Conservation (phyloP, 2,888 invertebrate genomes). For the Hyposoter dolosus region DNA sequence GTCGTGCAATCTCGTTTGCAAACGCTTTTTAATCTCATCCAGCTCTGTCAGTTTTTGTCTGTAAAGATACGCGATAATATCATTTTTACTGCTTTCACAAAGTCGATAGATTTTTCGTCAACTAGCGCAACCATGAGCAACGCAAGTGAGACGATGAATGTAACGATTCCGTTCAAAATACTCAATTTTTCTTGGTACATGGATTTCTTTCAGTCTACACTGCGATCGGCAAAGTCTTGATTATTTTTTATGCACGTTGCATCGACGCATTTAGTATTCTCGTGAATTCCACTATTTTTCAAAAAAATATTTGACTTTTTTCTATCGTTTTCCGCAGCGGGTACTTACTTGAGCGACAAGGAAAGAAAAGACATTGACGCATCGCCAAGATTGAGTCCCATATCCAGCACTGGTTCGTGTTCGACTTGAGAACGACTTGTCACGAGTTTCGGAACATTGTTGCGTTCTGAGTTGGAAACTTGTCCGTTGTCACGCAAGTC, state of each 20-base stretch:
- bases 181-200: not conserved
- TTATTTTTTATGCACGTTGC: not conserved
- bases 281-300: not conserved
- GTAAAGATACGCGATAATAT: conserved; percentile 72
- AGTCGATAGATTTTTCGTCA: not conserved
- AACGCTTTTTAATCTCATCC: conserved; percentile 88
- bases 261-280: not conserved
- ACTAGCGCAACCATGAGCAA: not conserved
- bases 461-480: conserved; percentile 13
- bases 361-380: conserved; percentile 81
- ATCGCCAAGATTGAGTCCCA: conserved; percentile 76
- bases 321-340: not conserved
- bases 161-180: not conserved
- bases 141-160: not conserved
- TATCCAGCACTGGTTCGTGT: conserved; percentile 68
- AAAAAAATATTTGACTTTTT: conserved; percentile 6
- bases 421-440: conserved; percentile 59
- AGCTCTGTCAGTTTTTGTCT: conserved; percentile 88
- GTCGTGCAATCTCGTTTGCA: conserved; percentile 86
- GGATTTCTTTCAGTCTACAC: not conserved
- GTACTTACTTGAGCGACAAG: conserved; percentile 80
- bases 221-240: not conserved
- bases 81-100: not conserved
- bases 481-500: conserved; percentile 32
- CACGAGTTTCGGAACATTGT: conserved; percentile 35